Conservation (phyloP, 2,113 vertebrate genomes). For the Phyllostomus discolor region DNA sequence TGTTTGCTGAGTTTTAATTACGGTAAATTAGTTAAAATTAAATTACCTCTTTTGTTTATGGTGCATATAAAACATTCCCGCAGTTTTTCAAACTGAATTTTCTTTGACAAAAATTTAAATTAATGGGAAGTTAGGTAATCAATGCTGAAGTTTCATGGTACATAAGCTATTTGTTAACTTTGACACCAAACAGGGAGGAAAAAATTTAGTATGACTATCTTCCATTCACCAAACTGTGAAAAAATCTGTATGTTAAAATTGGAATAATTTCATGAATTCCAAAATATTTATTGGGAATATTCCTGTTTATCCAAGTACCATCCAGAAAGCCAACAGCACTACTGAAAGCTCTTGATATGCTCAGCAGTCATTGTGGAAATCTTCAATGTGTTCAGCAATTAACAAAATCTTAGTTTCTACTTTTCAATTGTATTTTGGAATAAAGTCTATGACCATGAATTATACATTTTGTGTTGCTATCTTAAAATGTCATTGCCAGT, state of each 20-base stretch:
- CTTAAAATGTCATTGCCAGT: constrained; percentile 47
- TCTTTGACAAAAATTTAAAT: constrained; percentile 34
- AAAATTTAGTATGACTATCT: constrained; percentile 3
- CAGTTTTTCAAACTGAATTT: constrained; percentile 3
- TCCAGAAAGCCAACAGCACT: not conserved
- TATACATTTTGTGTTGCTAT: constrained; percentile 43
- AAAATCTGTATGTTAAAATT: not conserved
- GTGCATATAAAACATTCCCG: constrained; percentile 17
- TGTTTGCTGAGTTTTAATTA: constrained; percentile 22
- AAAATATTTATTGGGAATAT: not conserved
- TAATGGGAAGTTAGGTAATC: constrained; percentile 4
- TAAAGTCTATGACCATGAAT: constrained; percentile 44
- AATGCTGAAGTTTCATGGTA: not conserved
- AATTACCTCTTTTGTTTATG: not conserved
- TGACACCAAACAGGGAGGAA: not conserved
- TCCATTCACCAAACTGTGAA: not conserved
- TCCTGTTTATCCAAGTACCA: not conserved
- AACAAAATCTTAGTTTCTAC: constrained; percentile 50
- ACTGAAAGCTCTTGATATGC: not conserved
- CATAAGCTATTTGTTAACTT: not conserved
- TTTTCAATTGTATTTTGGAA: constrained; percentile 46
- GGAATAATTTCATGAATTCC: constrained; percentile 6
- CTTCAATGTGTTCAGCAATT: constrained; percentile 1
- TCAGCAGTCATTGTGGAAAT: constrained; percentile 45
- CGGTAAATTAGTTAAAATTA: constrained; percentile 12